A percentile compares a stretch with the other conserved stretches of the same genome.
These are phyloP conservation scores for Hydropotes inermis DNA, from an alignment of 2,113 vertebrate species.

Conservation along the genomic window DNA sequence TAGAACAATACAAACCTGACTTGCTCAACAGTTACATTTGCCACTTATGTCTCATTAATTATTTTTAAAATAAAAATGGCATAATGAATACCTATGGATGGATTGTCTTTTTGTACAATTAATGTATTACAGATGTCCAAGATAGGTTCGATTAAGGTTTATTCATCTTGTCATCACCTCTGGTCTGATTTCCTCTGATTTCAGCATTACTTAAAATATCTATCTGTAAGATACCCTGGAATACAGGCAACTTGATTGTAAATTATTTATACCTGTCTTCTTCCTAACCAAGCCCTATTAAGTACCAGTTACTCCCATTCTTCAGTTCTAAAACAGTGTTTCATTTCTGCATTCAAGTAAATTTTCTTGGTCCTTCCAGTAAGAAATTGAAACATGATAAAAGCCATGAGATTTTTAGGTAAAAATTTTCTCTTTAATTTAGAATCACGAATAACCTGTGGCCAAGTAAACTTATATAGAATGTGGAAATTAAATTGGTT, in stretches of 20 bases:
- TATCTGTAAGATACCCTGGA: slow-evolving; percentile 21
- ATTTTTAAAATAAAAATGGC: slow-evolving; percentile 29
- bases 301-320: slow-evolving; percentile 55
- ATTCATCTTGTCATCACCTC: slow-evolving; percentile 64
- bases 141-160: slow-evolving; percentile 44
- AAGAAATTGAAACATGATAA: not conserved
- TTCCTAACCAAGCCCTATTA: not conserved
- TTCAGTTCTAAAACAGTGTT: slow-evolving; percentile 54
- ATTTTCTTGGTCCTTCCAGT: not conserved
- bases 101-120: slow-evolving; percentile 55
- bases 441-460: not conserved
- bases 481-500: slow-evolving; percentile 17
- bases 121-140: slow-evolving; percentile 54
- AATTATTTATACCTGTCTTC: slow-evolving; percentile 53
- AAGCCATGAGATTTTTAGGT: not conserved
- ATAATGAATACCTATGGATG: not conserved
- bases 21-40: not conserved
- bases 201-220: slow-evolving; percentile 23
- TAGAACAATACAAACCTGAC: not conserved
- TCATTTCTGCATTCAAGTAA: slow-evolving; percentile 35
- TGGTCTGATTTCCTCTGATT: slow-evolving; percentile 67
- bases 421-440: not conserved
- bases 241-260: slow-evolving; percentile 31
- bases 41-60: not conserved
- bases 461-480: not conserved